Percentiles rank a stretch among this genome's conserved stretches.
Evolutionary conservation across 2,888 invertebrate genomes (phyloP).

Genomic region (Zeuzera pyrina): DNA sequence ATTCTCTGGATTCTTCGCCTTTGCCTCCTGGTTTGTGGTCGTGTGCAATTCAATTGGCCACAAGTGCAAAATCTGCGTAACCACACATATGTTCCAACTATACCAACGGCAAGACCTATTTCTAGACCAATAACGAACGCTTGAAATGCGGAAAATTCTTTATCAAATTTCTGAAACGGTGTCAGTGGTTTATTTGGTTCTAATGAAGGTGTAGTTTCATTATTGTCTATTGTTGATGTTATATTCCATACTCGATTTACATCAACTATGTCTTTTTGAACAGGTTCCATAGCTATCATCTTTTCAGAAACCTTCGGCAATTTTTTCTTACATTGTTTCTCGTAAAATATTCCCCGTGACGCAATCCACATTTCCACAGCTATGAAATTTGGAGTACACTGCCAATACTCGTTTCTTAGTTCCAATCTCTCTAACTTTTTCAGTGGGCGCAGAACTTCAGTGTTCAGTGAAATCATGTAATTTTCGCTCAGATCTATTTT

Average conservation of each 20-base stretch:
- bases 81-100: constrained; percentile 60
- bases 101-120: constrained; percentile 54
- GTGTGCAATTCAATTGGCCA: constrained; percentile 29
- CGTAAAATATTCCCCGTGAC: constrained; percentile 48
- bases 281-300: constrained; percentile 62
- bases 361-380: constrained; percentile 53
- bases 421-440: constrained; percentile 63
- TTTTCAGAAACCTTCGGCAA: constrained; percentile 69
- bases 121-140: constrained; percentile 57
- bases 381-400: constrained; percentile 63
- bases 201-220: constrained; percentile 20
- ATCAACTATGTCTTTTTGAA: constrained; percentile 46
- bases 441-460: constrained; percentile 59
- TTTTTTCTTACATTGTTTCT: constrained; percentile 55
- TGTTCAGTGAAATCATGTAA: constrained; percentile 66
- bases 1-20: constrained; percentile 28
- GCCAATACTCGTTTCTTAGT: constrained; percentile 70
- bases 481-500: constrained; percentile 76
- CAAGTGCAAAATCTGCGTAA: constrained; percentile 45
- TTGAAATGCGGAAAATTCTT: constrained; percentile 55
- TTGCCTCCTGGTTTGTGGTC: constrained; percentile 31
- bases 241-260: constrained; percentile 55
- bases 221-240: constrained; percentile 27
- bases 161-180: constrained; percentile 51
- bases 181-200: constrained; percentile 29